Conservation (phyloP, 2,888 invertebrate species). For the Serrognathus titanus region DNA sequence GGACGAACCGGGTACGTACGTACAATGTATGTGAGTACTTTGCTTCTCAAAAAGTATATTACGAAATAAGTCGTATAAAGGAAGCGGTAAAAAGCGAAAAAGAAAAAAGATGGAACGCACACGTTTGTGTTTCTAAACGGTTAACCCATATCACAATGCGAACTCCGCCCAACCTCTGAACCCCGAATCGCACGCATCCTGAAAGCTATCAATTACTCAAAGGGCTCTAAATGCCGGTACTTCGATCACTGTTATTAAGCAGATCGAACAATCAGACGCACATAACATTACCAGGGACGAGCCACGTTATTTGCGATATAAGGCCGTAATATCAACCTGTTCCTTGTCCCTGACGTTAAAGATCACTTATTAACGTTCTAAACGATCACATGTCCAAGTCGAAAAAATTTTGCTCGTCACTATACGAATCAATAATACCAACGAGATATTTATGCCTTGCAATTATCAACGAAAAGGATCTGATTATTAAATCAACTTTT, state of each 20-base stretch:
- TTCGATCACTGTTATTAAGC: slow-evolving; percentile 29
- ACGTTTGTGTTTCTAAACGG: slow-evolving; percentile 7
- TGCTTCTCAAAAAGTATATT: too few species aligned
- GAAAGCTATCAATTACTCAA: slow-evolving; percentile 32
- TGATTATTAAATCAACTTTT: too few species aligned
- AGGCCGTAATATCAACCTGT: slow-evolving; percentile 13
- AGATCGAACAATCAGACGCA: slow-evolving; percentile 23
- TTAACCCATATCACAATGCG: slow-evolving; percentile 30
- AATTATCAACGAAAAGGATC: too few species aligned
- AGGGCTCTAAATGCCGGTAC: slow-evolving; percentile 30
- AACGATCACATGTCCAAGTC: too few species aligned
- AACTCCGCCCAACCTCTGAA: slow-evolving; percentile 30
- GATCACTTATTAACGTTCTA: too few species aligned
- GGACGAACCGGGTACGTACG: too few species aligned
- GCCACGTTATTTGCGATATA: slow-evolving; percentile 13
- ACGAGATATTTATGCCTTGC: too few species aligned
- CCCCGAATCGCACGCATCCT: slow-evolving; percentile 23
- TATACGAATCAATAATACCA: too few species aligned
- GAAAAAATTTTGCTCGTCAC: too few species aligned
- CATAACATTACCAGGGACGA: slow-evolving; percentile 4
- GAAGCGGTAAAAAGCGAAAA: not conserved
- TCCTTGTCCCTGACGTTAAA: slow-evolving; percentile 7
- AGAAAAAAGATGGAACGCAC: not conserved
- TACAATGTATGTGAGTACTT: too few species aligned
- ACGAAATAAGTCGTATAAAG: too few species aligned